phyloP scores from a whole-genome alignment of 2,888 invertebrate species.

The Macropis europaea region DNA sequence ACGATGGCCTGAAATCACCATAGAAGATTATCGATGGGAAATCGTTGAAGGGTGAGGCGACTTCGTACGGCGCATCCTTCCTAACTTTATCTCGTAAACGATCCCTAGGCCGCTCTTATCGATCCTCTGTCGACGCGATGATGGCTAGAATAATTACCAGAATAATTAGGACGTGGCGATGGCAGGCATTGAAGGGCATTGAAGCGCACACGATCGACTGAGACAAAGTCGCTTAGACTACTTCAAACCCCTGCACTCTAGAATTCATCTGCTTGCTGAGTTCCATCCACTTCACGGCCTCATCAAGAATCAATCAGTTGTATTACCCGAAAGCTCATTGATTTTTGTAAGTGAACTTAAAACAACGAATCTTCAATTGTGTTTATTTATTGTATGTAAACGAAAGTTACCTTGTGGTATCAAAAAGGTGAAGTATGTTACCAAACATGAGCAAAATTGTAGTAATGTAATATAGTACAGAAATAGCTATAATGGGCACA shows the following conservation, averaged over 20 bases:
- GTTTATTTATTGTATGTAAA: no score
- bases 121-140: slow-evolving; percentile 56
- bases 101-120: slow-evolving; percentile 48
- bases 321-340: no score
- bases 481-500: no score
- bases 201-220: slow-evolving; percentile 54
- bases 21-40: slow-evolving; percentile 44
- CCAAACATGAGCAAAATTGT: no score
- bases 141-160: slow-evolving; percentile 70
- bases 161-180: slow-evolving; percentile 68
- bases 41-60: slow-evolving; percentile 32
- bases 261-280: slow-evolving; percentile 21
- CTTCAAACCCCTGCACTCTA: slow-evolving; percentile 38
- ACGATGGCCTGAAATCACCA: slow-evolving; percentile 31
- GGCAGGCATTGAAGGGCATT: slow-evolving; percentile 63
- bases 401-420: no score
- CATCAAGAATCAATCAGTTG: no score
- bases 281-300: no score
- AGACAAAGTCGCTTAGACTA: slow-evolving; percentile 43
- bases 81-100: slow-evolving; percentile 49
- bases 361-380: neutral
- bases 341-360: no score
- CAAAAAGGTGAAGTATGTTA: no score
- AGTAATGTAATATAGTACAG: no score
- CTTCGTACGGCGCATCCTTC: slow-evolving; percentile 37